These are phyloP conservation scores for Odobenus rosmarus DNA, from an alignment of 2,113 vertebrate genomes.

Conservation along the genomic window DNA sequence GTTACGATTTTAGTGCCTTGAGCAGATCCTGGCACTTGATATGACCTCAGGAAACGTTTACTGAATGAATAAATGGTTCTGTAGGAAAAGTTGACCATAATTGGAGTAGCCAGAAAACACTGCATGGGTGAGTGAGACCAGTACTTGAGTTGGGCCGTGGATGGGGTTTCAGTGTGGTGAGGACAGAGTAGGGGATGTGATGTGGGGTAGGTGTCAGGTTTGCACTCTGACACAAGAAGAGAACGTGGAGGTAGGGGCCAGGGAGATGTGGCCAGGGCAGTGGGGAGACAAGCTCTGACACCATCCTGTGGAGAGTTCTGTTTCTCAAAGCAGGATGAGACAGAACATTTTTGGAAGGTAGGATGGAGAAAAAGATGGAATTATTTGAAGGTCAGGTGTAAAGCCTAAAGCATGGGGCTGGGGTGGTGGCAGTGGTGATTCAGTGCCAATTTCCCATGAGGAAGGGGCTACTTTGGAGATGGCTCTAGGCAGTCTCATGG, in stretches of 20 bases:
- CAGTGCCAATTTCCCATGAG: neutral
- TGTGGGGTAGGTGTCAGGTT: fast-evolving
- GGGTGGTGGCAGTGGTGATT: no score
- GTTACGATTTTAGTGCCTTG: neutral
- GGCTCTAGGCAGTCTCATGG: fast-evolving
- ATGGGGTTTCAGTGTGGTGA: fast-evolving
- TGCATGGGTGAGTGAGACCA: fast-evolving
- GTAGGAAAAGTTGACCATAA: fast-evolving
- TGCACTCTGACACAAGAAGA: neutral
- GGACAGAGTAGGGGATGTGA: neutral
- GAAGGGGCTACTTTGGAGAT: fast-evolving
- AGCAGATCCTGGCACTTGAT: neutral
- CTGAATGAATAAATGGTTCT: fast-evolving
- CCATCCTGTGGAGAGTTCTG: fast-evolving
- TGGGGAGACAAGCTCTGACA: neutral
- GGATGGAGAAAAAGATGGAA: neutral
- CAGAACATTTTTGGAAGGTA: neutral
- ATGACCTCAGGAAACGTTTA: fast-evolving
- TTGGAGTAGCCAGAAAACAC: neutral
- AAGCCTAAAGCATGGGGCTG: neutral
- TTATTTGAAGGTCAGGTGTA: neutral
- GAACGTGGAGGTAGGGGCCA: fast-evolving
- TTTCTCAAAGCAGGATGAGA: neutral
- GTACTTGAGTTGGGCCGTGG: fast-evolving
- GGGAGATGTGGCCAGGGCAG: fast-evolving